phyloP scores from a whole-genome alignment of 2,888 invertebrate species.

The Drosophila dives region DNA sequence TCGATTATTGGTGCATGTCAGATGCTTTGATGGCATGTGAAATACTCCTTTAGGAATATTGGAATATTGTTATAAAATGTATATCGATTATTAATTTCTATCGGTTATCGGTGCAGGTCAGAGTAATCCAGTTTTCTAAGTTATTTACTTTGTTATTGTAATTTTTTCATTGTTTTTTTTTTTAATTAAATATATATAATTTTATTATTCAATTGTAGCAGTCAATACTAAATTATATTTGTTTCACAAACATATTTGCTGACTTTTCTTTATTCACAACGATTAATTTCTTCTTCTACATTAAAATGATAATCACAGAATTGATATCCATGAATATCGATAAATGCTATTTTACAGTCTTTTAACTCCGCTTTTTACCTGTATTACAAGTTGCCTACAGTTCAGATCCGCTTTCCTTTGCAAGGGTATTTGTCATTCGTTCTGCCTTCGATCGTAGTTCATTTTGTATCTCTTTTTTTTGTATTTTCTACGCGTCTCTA shows the following conservation, averaged over 20 bases:
- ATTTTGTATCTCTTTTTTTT: neutral
- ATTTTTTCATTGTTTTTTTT: neutral
- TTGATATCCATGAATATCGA: neutral
- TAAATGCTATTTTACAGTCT: neutral
- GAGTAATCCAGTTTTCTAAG: neutral
- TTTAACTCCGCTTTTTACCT: too few relatives aligned
- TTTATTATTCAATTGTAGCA: neutral
- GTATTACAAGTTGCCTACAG: neutral
- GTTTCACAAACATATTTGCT: neutral
- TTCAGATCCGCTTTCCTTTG: neutral
- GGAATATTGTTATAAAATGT: neutral
- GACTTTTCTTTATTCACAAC: neutral
- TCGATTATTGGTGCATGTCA: neutral
- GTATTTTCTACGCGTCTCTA: conserved; percentile 21
- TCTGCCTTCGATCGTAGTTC: neutral
- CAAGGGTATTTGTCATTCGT: neutral
- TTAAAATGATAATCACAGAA: neutral
- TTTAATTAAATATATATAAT: neutral
- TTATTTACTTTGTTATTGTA: neutral
- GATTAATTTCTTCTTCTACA: neutral
- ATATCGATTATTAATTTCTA: neutral
- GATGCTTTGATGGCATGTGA: too few relatives aligned
- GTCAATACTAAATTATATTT: neutral
- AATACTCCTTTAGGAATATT: neutral
- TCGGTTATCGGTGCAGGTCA: neutral